Evolutionary conservation across 2,113 vertebrate genomes (phyloP).

Genomic region (Dendropsophus ebraccatus): DNA sequence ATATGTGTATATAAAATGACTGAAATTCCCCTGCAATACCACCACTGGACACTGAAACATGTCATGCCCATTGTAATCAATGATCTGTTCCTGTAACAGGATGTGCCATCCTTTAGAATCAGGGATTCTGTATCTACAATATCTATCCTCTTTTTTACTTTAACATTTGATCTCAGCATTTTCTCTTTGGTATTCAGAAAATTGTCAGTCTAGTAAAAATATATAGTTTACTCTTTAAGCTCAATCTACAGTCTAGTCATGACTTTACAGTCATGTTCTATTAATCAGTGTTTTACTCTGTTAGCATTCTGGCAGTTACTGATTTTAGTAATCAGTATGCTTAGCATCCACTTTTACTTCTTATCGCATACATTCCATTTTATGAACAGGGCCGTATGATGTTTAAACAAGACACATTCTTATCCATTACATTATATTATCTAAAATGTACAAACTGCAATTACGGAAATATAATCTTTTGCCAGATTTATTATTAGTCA

Average conservation of each 20-base stretch:
- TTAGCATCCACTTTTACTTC: slow-evolving; percentile 8
- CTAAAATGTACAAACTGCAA: not conserved
- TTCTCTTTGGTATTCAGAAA: not conserved
- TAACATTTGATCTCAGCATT: not conserved
- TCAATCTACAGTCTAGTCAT: slow-evolving; percentile 6
- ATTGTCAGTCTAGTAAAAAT: not conserved
- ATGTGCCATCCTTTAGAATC: not conserved
- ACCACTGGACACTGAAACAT: too few species aligned
- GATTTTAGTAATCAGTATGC: slow-evolving; percentile 31
- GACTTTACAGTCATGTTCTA: slow-evolving; percentile 29
- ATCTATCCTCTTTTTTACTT: not conserved
- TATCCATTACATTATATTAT: slow-evolving; percentile 8
- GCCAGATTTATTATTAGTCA: too few species aligned
- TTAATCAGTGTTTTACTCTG: slow-evolving; percentile 38
- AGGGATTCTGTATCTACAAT: not conserved
- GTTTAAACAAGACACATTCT: slow-evolving; percentile 1
- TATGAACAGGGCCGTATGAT: not conserved
- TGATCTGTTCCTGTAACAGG: too few species aligned
- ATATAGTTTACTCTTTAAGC: not conserved
- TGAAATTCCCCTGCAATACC: too few species aligned
- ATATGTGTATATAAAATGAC: too few species aligned
- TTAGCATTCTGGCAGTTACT: slow-evolving; percentile 4
- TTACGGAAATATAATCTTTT: not conserved
- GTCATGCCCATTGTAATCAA: too few species aligned
- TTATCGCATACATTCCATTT: slow-evolving; percentile 33